Evolutionary conservation across 1,140 invertebrate species (phyloP).

Genomic region (Nixonia krombeini): DNA sequence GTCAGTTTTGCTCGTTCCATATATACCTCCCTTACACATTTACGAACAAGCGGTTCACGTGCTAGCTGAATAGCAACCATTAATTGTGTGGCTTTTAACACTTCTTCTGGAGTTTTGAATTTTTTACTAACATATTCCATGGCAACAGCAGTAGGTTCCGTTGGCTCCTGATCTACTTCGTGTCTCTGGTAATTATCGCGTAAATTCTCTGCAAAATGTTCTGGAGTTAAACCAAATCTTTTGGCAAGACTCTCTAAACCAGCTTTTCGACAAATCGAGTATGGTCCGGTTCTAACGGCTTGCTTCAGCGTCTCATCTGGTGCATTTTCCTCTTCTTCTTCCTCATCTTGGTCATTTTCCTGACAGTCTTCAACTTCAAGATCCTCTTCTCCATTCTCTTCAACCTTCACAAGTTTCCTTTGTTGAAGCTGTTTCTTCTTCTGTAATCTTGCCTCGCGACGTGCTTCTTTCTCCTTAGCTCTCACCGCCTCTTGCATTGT

Average conservation of each 20-base stretch:
- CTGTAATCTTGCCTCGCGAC: slow-evolving; percentile 67
- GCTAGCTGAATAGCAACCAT: slow-evolving; percentile 96
- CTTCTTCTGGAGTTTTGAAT: slow-evolving; percentile 80
- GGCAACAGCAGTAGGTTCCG: slow-evolving; percentile 85
- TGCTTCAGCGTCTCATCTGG: slow-evolving; percentile 82
- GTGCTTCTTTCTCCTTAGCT: slow-evolving; percentile 75
- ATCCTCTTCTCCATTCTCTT: slow-evolving; percentile 76
- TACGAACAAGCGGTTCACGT: slow-evolving; percentile 90
- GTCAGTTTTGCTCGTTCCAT: slow-evolving; percentile 90
- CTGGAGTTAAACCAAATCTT: slow-evolving; percentile 94
- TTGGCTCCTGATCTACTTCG: slow-evolving; percentile 93
- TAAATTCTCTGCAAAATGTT: slow-evolving; percentile 97
- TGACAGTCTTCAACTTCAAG: no score
- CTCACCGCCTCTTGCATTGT: slow-evolving; percentile 83
- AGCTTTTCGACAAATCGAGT: slow-evolving; percentile 87
- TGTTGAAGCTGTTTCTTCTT: slow-evolving; percentile 60
- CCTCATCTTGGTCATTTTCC: slow-evolving; percentile 68
- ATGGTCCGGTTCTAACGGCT: slow-evolving; percentile 88
- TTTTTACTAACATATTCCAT: slow-evolving; percentile 77
- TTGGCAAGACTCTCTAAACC: slow-evolving; percentile 89
- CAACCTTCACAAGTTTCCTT: slow-evolving; percentile 68
- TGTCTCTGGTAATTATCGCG: slow-evolving; percentile 97
- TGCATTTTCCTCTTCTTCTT: slow-evolving; percentile 75
- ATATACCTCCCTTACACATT: slow-evolving; percentile 90
- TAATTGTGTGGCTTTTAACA: slow-evolving; percentile 89